Evolutionary conservation across 2,797 vertebrate genomes (phyloP).

Genomic region (Mus spretus): DNA sequence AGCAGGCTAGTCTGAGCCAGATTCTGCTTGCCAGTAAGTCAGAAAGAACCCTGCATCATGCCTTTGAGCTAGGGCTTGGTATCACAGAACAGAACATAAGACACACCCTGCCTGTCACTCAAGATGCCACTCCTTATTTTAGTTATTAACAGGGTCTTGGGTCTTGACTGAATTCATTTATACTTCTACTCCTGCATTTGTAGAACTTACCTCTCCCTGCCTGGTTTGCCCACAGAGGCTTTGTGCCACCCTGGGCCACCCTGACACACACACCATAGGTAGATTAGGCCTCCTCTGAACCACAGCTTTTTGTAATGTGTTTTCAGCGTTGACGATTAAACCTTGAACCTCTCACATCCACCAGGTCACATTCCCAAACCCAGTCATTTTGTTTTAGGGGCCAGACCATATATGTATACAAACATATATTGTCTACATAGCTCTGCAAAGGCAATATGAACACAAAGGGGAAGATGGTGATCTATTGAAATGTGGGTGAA

Average conservation of each 20-base stretch:
- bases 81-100: conserved; percentile 18
- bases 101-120: not conserved
- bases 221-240: not conserved
- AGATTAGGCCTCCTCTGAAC: not conserved
- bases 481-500: not conserved
- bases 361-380: not conserved
- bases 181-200: not conserved
- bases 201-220: not conserved
- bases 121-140: not conserved
- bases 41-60: not conserved
- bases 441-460: not conserved
- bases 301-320: not conserved
- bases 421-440: not conserved
- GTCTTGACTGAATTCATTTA: conserved; percentile 28
- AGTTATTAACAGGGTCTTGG: conserved; percentile 28
- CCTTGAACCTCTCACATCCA: not conserved
- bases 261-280: not conserved
- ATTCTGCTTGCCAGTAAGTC: not conserved
- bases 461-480: not conserved
- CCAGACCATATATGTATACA: not conserved
- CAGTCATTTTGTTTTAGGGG: not conserved
- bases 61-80: not conserved
- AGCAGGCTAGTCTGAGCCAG: not conserved
- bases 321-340: not conserved
- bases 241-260: not conserved